Percentiles rank a stretch among this genome's conserved stretches.
Conservation (phyloP, 2,113 vertebrate species). For the Sphaerodactylus townsendi region DNA sequence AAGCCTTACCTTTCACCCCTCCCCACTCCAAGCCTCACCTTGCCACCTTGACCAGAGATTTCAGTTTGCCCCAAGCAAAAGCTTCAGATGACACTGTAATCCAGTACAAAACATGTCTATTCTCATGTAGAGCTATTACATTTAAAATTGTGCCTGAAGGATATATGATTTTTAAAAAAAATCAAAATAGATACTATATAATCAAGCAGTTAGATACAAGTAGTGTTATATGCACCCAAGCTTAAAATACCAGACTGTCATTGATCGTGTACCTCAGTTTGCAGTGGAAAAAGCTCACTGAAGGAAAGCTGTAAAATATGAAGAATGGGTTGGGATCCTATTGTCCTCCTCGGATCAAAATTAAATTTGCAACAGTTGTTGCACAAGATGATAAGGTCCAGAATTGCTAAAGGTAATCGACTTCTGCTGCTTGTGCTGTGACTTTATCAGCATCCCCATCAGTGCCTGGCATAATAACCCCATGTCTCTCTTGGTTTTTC, state of each 20-base stretch:
- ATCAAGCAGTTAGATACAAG: constrained; percentile 65
- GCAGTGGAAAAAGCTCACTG: constrained; percentile 50
- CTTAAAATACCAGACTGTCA: constrained; percentile 41
- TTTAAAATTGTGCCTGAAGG: constrained; percentile 50
- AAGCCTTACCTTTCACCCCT: too few species aligned
- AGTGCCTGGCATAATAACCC: neutral
- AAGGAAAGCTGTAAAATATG: constrained; percentile 30
- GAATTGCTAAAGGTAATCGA: neutral
- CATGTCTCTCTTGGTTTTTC: neutral
- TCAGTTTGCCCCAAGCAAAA: neutral
- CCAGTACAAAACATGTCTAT: constrained; percentile 52
- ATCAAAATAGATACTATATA: constrained; percentile 59
- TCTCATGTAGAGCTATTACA: constrained; percentile 51
- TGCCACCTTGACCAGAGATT: neutral
- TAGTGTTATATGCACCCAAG: constrained; percentile 47
- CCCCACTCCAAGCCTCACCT: too few species aligned
- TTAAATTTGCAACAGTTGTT: neutral
- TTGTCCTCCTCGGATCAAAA: constrained; percentile 37
- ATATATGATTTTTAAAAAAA: constrained; percentile 57
- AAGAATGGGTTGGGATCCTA: constrained; percentile 56
- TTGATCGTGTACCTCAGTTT: constrained; percentile 34
- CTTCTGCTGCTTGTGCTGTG: neutral
- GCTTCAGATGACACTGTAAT: constrained; percentile 33
- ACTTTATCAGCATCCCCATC: neutral
- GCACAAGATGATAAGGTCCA: neutral